These are phyloP conservation scores for Mercenaria mercenaria DNA, from an alignment of 1,140 invertebrate species.

Conservation along the genomic window DNA sequence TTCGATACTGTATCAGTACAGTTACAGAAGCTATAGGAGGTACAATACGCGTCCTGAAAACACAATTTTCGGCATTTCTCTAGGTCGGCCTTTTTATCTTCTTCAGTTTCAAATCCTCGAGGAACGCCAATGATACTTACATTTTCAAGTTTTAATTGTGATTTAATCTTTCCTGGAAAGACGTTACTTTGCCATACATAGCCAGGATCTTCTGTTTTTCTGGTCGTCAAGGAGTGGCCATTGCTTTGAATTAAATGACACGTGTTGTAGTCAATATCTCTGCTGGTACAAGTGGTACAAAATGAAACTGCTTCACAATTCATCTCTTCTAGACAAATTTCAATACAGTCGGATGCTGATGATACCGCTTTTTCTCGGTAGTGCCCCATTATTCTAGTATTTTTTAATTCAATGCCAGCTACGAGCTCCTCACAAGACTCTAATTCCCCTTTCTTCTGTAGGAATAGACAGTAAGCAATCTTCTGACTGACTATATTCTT, in stretches of 20 bases:
- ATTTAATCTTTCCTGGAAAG: background rate
- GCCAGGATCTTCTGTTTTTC: background rate
- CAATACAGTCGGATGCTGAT: background rate
- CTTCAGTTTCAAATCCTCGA: background rate
- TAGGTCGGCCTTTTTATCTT: background rate
- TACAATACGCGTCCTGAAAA: conserved; percentile 23
- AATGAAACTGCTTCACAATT: conserved; percentile 14
- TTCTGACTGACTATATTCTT: conserved; percentile 1
- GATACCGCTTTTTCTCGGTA: background rate
- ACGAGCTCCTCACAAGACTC: conserved; percentile 23
- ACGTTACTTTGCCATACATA: background rate
- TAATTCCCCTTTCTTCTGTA: conserved; percentile 18
- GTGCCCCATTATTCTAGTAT: background rate
- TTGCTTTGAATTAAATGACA: background rate
- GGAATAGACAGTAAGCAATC: conserved; percentile 25
- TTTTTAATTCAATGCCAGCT: conserved; percentile 22
- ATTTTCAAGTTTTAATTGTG: background rate
- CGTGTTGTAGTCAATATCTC: background rate
- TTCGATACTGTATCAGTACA: background rate
- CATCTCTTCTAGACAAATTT: background rate
- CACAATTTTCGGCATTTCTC: background rate
- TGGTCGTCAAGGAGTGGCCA: background rate
- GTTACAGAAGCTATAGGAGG: background rate
- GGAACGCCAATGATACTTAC: background rate
- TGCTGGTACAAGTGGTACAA: background rate